Base-by-base conservation (phyloP, 1,140 invertebrate species). In the Euura lappo region DNA sequence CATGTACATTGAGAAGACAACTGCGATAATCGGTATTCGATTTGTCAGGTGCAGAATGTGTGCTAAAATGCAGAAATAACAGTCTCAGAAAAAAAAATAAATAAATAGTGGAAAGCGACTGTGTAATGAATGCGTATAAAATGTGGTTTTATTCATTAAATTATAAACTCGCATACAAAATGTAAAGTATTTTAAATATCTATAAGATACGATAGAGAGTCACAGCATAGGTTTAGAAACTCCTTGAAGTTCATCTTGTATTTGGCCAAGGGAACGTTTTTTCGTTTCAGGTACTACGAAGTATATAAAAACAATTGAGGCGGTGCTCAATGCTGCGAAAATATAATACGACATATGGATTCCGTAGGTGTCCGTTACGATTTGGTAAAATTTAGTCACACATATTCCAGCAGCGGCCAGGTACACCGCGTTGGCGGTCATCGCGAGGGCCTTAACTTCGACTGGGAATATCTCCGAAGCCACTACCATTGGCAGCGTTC, bases 251-350 rank as follows among this genome's bases (percentile, higher is more conserved):
- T 83, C 79, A 2, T 76, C 71, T 70, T 89, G 88, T 73, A 92
- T 91, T 79, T 92, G 87, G 78, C 92, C 91, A 65, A 95, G 89
- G 4, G 92, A 92, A 81, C 92, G 93, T 10, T 92, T 92, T 83
- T 94, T 95, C 0, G 94, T 96, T 86, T 95, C 94, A 1, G 94
- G 93, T 45, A 95, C 88, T 68, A 90, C 88, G 28, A 89, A 85
- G 72, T 91, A 88, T 69, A 91, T 89, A 79, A 93, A 94, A 68
- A 91, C 68, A 3, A 91, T 79, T 2, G 92, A 90, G 4, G 92
- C 66, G 1, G 92, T 76, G 8, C 91, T 92, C 78, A 91, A 90
- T 2, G 89, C 88, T 0, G 93, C 86, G 83, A 96, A 96, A 45
- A 93, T 85, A 89, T 91, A 94, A 84, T 94, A 95, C 64, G 91